Conservation (phyloP, 2,888 invertebrate species). For the Polymixis lichenea region DNA sequence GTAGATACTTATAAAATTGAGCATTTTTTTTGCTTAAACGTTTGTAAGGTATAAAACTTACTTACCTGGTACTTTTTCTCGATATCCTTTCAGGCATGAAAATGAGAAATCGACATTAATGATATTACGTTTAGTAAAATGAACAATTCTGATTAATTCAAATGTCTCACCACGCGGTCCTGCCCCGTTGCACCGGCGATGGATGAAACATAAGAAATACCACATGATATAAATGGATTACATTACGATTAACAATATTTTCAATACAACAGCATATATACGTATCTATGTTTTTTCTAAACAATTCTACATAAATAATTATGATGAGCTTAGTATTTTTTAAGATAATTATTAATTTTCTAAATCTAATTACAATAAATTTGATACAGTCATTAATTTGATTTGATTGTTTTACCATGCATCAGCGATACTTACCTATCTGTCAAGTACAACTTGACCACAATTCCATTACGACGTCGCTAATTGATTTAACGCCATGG, state of each 20-base stretch:
- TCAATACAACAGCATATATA: background rate
- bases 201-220: conserved; percentile 61
- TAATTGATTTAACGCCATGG: background rate
- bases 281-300: too few species aligned
- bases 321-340: background rate
- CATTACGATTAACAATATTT: background rate
- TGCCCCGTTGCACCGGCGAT: conserved; percentile 39
- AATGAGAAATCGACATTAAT: conserved; percentile 68
- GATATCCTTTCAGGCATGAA: conserved; percentile 87
- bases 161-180: conserved; percentile 62
- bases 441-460: background rate
- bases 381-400: background rate
- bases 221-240: conserved; percentile 30
- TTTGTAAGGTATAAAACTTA: conserved; percentile 27
- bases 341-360: background rate
- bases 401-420: conserved; percentile 7
- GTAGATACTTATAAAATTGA: background rate
- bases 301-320: background rate
- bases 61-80: conserved; percentile 84
- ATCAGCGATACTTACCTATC: background rate
- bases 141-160: conserved; percentile 15
- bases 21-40: background rate
- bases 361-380: conserved; percentile 5
- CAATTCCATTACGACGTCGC: background rate
- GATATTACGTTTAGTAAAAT: conserved; percentile 25